Percentiles rank a stretch among this genome's conserved stretches.
These are phyloP conservation scores for Bos taurus DNA, from an alignment of 2,113 vertebrate genomes.

Conservation along the genomic window ARS-UCD2.0 NC_037346.1:61319501-61320000, in stretches of 20 bases:
- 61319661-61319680: not conserved
- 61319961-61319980: not conserved
- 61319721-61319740: not conserved
- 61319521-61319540: slow-evolving; percentile 87
- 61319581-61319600: slow-evolving; percentile 96
- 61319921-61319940: not conserved
- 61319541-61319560: slow-evolving; percentile 91
- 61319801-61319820: not conserved
- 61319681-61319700: not conserved
- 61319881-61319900: not conserved
- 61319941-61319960: not conserved
- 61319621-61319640: slow-evolving; percentile 90
- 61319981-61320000: not conserved
- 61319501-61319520: slow-evolving; percentile 88
- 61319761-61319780: not conserved
- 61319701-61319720: not conserved
- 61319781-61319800: not conserved
- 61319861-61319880: not conserved
- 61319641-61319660: not conserved
- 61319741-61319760: fast-evolving
- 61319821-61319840: not conserved
- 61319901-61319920: not conserved
- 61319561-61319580: slow-evolving; percentile 98
- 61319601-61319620: slow-evolving; percentile 94
- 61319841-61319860: not conserved